Percentiles rank a stretch among this genome's conserved stretches.
Conservation (phyloP, 2,888 invertebrate species). For the Elegia similella region DNA sequence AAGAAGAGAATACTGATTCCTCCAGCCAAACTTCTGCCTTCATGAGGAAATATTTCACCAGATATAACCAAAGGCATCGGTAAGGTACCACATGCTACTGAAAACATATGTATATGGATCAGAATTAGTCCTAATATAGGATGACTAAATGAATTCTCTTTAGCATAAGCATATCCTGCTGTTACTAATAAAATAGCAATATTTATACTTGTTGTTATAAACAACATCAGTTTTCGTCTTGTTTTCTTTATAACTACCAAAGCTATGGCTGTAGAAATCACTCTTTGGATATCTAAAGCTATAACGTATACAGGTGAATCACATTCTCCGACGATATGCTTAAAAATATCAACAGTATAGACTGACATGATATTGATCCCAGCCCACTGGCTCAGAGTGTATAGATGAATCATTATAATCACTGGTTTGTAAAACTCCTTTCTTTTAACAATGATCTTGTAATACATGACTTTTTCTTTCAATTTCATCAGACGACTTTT, state of each 20-base stretch:
- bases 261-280: constrained; percentile 10
- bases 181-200: constrained; percentile 18
- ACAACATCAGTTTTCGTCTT: constrained; percentile 24
- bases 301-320: constrained; percentile 2
- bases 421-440: constrained; percentile 71
- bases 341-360: constrained; percentile 22
- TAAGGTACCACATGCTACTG: constrained; percentile 26
- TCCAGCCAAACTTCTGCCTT: constrained; percentile 76
- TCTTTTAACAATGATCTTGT: constrained; percentile 26
- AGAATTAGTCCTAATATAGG: constrained; percentile 23
- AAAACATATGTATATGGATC: constrained; percentile 27
- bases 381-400: constrained; percentile 25
- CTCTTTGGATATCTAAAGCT: constrained; percentile 16
- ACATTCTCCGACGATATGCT: constrained; percentile 15
- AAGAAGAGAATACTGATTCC: constrained; percentile 76
- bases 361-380: constrained; percentile 25
- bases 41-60: constrained; percentile 82
- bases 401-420: constrained; percentile 29
- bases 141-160: constrained; percentile 18
- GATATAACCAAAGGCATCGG: constrained; percentile 52
- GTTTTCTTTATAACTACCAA: constrained; percentile 24
- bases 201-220: constrained; percentile 18
- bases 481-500: not conserved
- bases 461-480: constrained; percentile 3
- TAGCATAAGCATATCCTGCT: constrained; percentile 24